Evolutionary conservation across 2,888 invertebrate species (phyloP).

Genomic region (Lasioglossum malachurum): DNA sequence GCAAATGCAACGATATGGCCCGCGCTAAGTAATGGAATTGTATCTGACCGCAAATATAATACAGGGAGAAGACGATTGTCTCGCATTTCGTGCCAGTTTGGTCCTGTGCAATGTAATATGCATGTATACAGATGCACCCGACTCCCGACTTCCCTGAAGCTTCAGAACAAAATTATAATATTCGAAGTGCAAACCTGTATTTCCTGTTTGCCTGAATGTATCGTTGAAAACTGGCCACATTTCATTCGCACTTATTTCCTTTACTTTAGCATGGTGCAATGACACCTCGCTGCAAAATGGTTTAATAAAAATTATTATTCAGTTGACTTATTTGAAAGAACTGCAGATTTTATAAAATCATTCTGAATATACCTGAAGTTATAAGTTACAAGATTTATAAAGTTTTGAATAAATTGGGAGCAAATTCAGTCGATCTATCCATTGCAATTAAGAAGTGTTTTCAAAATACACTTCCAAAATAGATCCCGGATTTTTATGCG

Average conservation of each 20-base stretch:
- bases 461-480: no score
- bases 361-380: neutral
- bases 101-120: neutral
- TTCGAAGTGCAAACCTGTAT: neutral
- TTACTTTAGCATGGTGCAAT: neutral
- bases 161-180: neutral
- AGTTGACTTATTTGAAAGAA: neutral
- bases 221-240: neutral
- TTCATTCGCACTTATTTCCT: neutral
- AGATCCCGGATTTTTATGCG: no score
- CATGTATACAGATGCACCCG: constrained; percentile 15
- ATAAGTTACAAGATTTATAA: no score
- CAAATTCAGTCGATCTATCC: no score
- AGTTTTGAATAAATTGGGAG: no score
- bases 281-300: neutral
- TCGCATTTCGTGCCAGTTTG: constrained; percentile 34
- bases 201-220: neutral
- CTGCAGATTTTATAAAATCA: neutral
- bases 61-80: constrained; percentile 37
- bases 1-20: constrained; percentile 38
- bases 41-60: constrained; percentile 25
- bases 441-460: no score
- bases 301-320: neutral
- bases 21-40: constrained; percentile 46
- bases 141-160: neutral